Evolutionary conservation across 2,888 invertebrate species (phyloP).

Genomic region (Apotomis turbidana): DNA sequence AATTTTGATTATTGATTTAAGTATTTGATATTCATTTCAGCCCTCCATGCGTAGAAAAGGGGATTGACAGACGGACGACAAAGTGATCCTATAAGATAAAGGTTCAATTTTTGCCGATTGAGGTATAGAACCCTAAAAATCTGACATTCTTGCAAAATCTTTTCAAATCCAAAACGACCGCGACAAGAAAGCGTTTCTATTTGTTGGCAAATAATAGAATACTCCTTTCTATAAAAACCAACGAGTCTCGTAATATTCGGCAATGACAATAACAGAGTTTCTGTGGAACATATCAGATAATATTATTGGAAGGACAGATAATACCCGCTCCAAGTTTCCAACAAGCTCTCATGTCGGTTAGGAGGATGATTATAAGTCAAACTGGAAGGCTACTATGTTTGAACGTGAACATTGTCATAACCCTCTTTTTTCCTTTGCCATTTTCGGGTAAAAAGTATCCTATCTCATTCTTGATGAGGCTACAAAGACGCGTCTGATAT

Average conservation of each 20-base stretch:
- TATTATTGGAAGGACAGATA: conserved; percentile 32
- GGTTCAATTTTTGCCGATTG: too few relatives aligned
- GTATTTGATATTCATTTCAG: too few relatives aligned
- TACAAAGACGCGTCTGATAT: too few relatives aligned
- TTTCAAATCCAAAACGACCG: background rate
- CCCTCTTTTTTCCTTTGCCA: too few relatives aligned
- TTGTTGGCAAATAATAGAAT: conserved; percentile 4
- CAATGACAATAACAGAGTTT: conserved; percentile 32
- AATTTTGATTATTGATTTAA: too few relatives aligned
- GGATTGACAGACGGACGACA: too few relatives aligned
- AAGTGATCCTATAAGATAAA: too few relatives aligned
- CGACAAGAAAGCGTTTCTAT: background rate
- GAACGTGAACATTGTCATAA: too few relatives aligned
- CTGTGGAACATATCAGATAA: conserved; percentile 24
- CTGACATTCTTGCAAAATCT: background rate
- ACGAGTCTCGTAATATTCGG: conserved; percentile 33
- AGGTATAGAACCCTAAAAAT: too few relatives aligned
- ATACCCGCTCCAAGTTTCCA: background rate
- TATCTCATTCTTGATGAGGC: too few relatives aligned
- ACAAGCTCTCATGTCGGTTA: conserved; percentile 2
- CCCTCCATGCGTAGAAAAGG: too few relatives aligned
- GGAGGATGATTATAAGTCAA: background rate
- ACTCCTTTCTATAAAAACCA: conserved; percentile 26
- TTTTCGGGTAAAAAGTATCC: too few relatives aligned
- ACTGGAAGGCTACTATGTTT: background rate